phyloP scores from a whole-genome alignment of 2,797 vertebrate species.

The Balearica regulorum region DNA sequence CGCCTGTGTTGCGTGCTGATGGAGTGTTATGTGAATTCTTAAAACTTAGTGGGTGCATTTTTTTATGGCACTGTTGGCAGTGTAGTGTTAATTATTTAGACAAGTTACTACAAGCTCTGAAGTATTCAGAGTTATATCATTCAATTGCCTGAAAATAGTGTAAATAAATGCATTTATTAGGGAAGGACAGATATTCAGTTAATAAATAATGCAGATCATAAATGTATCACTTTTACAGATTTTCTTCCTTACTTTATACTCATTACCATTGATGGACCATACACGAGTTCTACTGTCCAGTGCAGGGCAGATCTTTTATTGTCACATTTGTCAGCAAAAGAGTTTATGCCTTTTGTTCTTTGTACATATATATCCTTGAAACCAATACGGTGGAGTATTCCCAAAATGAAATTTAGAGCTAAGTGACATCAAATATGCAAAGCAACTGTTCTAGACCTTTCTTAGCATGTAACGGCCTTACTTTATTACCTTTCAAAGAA shows the following conservation, averaged over 20 bases:
- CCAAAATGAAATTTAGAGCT: neutral
- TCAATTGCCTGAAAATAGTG: neutral
- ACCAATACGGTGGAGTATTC: neutral
- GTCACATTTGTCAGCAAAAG: neutral
- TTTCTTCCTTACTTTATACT: neutral
- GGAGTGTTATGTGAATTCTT: neutral
- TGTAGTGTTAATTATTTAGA: conserved; percentile 4
- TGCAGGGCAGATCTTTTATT: neutral
- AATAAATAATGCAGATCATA: neutral
- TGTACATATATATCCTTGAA: neutral
- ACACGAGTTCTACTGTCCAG: neutral
- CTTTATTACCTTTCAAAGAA: neutral
- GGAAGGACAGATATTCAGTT: neutral
- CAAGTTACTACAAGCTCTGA: neutral
- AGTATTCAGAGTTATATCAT: neutral
- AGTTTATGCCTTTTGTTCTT: neutral
- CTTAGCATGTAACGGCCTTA: neutral
- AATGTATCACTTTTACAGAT: neutral
- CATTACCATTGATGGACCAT: neutral
- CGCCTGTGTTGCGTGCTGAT: neutral
- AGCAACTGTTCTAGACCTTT: neutral
- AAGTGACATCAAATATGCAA: neutral
- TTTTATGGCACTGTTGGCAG: neutral
- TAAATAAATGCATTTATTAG: neutral
- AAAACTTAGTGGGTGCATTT: neutral